A percentile compares a stretch with the other conserved stretches of the same genome.
Evolutionary conservation across 2,113 vertebrate species (phyloP).

Genomic region (Mormyrus lacerda): DNA sequence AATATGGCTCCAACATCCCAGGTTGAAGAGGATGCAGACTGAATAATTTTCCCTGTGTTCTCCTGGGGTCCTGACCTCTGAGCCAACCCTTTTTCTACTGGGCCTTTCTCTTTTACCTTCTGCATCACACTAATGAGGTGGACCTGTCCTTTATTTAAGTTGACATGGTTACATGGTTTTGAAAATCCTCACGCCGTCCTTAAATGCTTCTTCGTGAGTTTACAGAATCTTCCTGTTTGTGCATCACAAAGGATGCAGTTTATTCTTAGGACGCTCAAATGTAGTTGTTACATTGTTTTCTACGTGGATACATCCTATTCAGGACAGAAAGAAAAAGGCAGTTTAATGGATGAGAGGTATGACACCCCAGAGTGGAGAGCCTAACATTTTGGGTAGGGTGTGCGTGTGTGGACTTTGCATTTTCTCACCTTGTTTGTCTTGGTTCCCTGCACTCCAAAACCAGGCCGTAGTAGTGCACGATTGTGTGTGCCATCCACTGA

Average conservation of each 20-base stretch:
- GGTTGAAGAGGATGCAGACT: not conserved
- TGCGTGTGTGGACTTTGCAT: not conserved
- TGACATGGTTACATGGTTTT: not conserved
- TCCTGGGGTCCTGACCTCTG: not conserved
- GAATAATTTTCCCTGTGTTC: not conserved
- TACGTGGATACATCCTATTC: not conserved
- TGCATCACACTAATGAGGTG: not conserved
- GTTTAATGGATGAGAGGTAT: not conserved
- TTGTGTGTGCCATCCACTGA: not conserved
- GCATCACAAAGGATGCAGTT: not conserved
- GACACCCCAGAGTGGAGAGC: not conserved
- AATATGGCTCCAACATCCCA: not conserved
- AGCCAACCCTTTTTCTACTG: not conserved
- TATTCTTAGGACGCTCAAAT: not conserved
- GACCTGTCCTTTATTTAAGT: not conserved
- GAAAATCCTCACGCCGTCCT: not conserved
- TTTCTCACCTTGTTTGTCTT: not conserved
- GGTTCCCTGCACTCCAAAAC: not conserved
- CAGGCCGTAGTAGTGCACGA: not conserved
- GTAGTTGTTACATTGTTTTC: not conserved
- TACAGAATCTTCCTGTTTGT: not conserved
- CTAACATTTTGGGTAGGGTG: not conserved
- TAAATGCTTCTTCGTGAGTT: not conserved
- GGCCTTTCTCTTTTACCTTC: not conserved
- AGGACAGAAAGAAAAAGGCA: not conserved